Base-by-base conservation (phyloP, 1,140 invertebrate species). In the Drosophila micromelanica region DNA sequence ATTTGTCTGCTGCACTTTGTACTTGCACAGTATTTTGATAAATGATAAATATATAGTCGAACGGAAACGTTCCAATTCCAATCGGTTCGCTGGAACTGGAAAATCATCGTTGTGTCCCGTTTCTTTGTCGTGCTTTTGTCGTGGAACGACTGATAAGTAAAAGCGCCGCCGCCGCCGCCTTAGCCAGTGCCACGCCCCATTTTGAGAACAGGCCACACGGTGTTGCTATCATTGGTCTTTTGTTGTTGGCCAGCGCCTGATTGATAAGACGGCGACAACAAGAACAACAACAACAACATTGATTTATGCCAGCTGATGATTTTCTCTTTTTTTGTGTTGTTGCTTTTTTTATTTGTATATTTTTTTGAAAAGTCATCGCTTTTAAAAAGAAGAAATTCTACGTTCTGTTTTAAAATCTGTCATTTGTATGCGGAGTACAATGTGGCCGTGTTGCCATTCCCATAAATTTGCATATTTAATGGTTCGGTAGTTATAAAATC, bases 301-400 rank as follows among this genome's bases (percentile, higher is more conserved):
- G 67, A 85, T 76, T 85, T 84, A 84, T 75, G 71, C 57, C 65
- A 48, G 65, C 71, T 64, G 23, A 71, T 75, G 59, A 75, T 76
- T 71, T 73, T 76, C 73, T 32, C 65, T 69, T 72, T 59, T 48
- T 40, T 17, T 17, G 1, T 17, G 17, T 17, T 17, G 17, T 17
- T 27, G 1, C 13, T 46, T 15, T 40, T 30, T 56, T 27, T 27
- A 27, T 27, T 27, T 27, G 27, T 27, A 5, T 27, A 5, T 27
- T 40, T 63, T 63, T 60, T 27, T 59, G 4, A 56, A 65, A 42
- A 65, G 62, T 72, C 69, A 72, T 72, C 20, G 62, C 13, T 8
- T 59, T 52, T 38, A 11, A 52, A 51, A 72, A 49, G 30, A 72
- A 49, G 30, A 45, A 67, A 60, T 68, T 42, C 45, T 27, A 64